A percentile compares a stretch with the other conserved stretches of the same genome.
Evolutionary conservation across 2,113 vertebrate species (phyloP).

Genomic region (Neolamprologus devosi): DNA sequence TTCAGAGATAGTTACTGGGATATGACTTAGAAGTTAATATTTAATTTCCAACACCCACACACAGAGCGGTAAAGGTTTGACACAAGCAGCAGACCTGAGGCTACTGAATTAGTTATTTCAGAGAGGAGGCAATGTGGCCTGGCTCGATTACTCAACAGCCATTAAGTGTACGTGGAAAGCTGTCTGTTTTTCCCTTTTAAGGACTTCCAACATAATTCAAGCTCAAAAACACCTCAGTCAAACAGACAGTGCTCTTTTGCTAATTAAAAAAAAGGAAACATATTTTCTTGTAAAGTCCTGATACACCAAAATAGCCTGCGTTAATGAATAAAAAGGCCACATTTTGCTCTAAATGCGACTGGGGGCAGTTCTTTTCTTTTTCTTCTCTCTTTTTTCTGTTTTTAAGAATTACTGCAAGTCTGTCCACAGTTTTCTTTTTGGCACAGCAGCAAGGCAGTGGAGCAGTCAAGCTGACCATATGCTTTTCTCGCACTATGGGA

Average conservation of each 20-base stretch:
- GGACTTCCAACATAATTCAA: conserved; percentile 12
- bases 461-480: conserved; percentile 36
- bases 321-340: conserved; percentile 21
- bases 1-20: conserved; percentile 66
- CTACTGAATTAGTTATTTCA: conserved; percentile 59
- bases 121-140: conserved; percentile 59
- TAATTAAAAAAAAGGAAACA: background rate
- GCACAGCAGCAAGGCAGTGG: conserved; percentile 1
- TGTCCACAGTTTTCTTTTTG: background rate
- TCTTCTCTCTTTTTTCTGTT: background rate
- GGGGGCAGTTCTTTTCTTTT: background rate
- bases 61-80: conserved; percentile 53
- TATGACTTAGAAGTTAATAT: conserved; percentile 66
- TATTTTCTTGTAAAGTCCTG: background rate
- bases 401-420: background rate
- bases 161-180: conserved; percentile 56
- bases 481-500: conserved; percentile 28
- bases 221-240: conserved; percentile 44
- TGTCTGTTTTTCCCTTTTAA: background rate
- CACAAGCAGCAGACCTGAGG: conserved; percentile 57
- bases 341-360: background rate
- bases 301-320: background rate
- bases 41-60: conserved; percentile 68
- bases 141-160: conserved; percentile 62
- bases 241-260: background rate